Base-by-base conservation (phyloP, 2,797 vertebrate species). In the Gadopsis marmoratus region DNA sequence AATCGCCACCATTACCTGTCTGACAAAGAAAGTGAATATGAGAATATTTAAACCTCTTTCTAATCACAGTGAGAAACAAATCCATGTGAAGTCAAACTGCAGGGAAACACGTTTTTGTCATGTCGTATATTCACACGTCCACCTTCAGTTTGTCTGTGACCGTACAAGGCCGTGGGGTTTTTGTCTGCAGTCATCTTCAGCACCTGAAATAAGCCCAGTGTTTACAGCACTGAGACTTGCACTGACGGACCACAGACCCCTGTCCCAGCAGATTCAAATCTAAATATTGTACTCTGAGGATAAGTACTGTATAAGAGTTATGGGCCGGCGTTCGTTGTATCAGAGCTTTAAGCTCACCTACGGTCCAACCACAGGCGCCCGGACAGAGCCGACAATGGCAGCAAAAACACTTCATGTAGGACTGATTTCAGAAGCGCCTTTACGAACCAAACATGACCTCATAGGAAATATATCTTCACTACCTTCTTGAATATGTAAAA, bases 211-310 rank as follows among this genome's bases (percentile, higher is more conserved):
- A 82, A 85, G 81, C 74, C 54, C 23, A 3, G 70, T 94, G 94
- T 96, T 96, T 95, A 94, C 82, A 93, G 82, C 78, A 76, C 62
- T 1, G 62, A 79, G 88, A 74, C 85, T 77, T 73, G 16, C 50
- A 5, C 68, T 94, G 95, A 96, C 47, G 81, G 89, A 93, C 82
- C 78, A 65, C 95, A 96, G 95, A 90, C 79, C 85, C 55, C 84
- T 29, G 81, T 92, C 91, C 50, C 79, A 45, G 86, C 88, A 86
- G 82, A 89, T 82, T 65, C 76, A 92, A 94, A 92, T 94, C 91
- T 94, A 95, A 96, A 96, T 94, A 95, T 93, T 95, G 90, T 82
- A 84, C 85, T 86, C 51, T 4, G 26, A 80, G 84, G 83, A 91
- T 91, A 90, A 93, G 89, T 86, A 85, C 87, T 68, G 77, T 85